phyloP scores from a whole-genome alignment of 2,888 invertebrate species.

The Diogma glabrata region DNA sequence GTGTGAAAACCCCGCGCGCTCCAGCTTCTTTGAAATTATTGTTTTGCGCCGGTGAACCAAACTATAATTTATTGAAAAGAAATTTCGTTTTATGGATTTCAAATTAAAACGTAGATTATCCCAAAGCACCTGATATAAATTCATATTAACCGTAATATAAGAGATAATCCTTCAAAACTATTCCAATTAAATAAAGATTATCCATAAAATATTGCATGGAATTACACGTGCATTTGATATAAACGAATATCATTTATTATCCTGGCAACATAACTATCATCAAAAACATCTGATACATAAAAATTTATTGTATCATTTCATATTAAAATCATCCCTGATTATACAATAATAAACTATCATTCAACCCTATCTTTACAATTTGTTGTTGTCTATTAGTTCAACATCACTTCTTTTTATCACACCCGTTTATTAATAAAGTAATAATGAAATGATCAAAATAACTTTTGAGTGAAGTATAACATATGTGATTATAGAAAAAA shows the following conservation, averaged over 20 bases:
- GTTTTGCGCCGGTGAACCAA: no score
- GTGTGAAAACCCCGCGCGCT: no score
- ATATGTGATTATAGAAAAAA: no score
- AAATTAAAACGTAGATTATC: no score
- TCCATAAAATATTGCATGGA: neutral
- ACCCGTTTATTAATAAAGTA: constrained; percentile 5
- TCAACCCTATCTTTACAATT: constrained; percentile 8
- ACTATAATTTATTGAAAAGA: no score
- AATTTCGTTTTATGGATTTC: no score
- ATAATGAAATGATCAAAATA: no score
- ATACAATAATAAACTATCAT: neutral
- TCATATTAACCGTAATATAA: no score
- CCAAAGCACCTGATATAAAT: constrained; percentile 6
- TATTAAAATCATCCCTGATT: neutral
- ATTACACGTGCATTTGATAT: neutral
- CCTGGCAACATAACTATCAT: neutral
- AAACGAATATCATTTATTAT: constrained; percentile 4
- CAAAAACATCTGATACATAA: constrained; percentile 7
- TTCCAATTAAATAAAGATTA: constrained; percentile 7
- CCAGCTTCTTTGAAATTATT: no score
- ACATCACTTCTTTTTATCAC: constrained; percentile 3
- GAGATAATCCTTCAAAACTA: no score
- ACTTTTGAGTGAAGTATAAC: no score
- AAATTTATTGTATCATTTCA: neutral
- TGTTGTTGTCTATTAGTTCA: constrained; percentile 9